Evolutionary conservation across 2,797 vertebrate species (phyloP).

Genomic region (Acrossocheilus fasciatus): DNA sequence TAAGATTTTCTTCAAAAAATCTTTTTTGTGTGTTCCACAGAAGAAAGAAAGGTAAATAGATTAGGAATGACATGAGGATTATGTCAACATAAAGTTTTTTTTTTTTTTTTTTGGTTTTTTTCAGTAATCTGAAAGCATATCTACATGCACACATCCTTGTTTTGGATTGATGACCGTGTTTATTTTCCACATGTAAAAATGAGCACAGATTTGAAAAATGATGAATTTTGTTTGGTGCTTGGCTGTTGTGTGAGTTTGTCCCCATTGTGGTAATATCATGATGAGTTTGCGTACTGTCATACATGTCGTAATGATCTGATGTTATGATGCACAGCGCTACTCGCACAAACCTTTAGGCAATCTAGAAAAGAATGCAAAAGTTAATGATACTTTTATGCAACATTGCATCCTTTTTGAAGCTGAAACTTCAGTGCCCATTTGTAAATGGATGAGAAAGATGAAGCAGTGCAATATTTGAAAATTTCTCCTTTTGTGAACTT

Average conservation of each 20-base stretch:
- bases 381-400: background rate
- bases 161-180: background rate
- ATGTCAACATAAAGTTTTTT: background rate
- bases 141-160: background rate
- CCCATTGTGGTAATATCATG: background rate
- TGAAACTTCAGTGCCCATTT: background rate
- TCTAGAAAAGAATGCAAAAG: background rate
- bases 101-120: background rate
- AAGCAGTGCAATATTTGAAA: background rate
- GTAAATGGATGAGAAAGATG: background rate
- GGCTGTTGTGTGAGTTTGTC: background rate
- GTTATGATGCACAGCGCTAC: background rate
- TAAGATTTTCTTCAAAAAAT: background rate
- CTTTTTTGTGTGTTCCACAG: background rate
- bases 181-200: background rate
- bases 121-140: background rate
- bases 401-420: background rate
- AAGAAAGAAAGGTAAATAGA: background rate
- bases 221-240: background rate
- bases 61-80: background rate
- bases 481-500: background rate
- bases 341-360: background rate
- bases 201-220: background rate
- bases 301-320: background rate
- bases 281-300: background rate